These are phyloP conservation scores for Balaenoptera acutorostrata DNA, from an alignment of 2,113 vertebrate species.

Conservation along the genomic window DNA sequence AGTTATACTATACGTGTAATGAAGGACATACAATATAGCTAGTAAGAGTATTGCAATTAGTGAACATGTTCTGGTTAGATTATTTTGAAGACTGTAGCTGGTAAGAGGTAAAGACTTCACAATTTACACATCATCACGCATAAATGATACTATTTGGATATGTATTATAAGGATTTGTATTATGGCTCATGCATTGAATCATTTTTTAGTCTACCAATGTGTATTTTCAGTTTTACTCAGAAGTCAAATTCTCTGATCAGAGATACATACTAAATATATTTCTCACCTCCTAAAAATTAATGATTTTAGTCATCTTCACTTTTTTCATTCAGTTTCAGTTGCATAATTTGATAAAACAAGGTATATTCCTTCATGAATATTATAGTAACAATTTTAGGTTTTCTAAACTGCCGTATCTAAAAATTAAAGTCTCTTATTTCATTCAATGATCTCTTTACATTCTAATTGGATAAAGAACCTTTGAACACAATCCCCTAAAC, in stretches of 20 bases:
- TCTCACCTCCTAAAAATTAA: not conserved
- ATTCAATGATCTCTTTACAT: not conserved
- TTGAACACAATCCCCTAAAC: not conserved
- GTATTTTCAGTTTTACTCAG: not conserved
- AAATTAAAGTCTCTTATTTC: not conserved
- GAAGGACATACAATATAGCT: slow-evolving; percentile 7
- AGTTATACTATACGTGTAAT: not conserved
- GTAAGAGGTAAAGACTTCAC: not conserved
- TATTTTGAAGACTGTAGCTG: not conserved
- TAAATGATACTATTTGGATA: not conserved
- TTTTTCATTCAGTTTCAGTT: not conserved
- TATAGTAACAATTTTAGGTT: not conserved
- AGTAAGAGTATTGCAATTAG: slow-evolving; percentile 31
- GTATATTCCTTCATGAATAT: not conserved
- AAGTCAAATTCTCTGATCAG: not conserved
- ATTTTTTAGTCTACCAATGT: not conserved
- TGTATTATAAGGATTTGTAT: not conserved
- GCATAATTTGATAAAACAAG: not conserved
- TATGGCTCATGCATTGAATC: not conserved
- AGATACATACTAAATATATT: not conserved
- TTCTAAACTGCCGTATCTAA: not conserved
- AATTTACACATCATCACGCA: not conserved
- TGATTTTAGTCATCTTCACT: not conserved
- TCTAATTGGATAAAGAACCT: not conserved
- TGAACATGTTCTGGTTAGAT: not conserved